These are phyloP conservation scores for Lithosia quadra DNA, from an alignment of 2,888 invertebrate genomes.

Conservation along the genomic window DNA sequence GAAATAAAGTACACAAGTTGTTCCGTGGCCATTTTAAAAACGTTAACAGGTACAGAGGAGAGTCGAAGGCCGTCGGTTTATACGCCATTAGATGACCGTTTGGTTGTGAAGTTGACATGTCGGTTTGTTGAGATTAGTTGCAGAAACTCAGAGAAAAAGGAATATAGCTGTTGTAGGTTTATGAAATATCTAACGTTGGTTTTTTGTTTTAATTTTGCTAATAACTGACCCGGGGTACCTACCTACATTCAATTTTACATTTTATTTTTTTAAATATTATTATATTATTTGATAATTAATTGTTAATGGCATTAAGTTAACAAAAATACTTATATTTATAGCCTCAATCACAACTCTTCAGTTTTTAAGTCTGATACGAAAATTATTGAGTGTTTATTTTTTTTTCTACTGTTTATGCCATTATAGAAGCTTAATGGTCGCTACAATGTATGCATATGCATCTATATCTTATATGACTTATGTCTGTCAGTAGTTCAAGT, in stretches of 20 bases:
- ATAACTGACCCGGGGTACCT: not conserved
- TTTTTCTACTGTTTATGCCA: too few relatives aligned
- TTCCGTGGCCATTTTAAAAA: constrained; percentile 68
- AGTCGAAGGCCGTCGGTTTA: constrained; percentile 57
- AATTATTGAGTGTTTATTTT: too few relatives aligned
- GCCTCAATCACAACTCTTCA: too few relatives aligned
- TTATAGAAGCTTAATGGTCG: not conserved
- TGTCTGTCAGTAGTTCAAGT: not conserved
- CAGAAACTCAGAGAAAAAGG: not conserved
- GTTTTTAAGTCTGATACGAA: too few relatives aligned
- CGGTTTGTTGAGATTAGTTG: constrained; percentile 67
- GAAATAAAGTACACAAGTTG: constrained; percentile 30
- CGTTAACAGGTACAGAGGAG: constrained; percentile 54
- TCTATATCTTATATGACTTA: not conserved
- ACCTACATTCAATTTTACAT: too few relatives aligned
- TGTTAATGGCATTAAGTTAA: too few relatives aligned
- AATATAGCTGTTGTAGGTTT: not conserved
- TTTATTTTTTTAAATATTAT: too few relatives aligned
- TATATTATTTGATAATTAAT: too few relatives aligned
- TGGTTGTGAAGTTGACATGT: constrained; percentile 73
- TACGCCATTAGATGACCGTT: constrained; percentile 71
- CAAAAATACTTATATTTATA: too few relatives aligned
- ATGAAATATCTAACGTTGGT: too few relatives aligned
- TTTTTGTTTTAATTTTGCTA: too few relatives aligned
- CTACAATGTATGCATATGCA: not conserved